Conservation (phyloP, 2,888 invertebrate genomes). For the Lycocerus yunnanus region DNA sequence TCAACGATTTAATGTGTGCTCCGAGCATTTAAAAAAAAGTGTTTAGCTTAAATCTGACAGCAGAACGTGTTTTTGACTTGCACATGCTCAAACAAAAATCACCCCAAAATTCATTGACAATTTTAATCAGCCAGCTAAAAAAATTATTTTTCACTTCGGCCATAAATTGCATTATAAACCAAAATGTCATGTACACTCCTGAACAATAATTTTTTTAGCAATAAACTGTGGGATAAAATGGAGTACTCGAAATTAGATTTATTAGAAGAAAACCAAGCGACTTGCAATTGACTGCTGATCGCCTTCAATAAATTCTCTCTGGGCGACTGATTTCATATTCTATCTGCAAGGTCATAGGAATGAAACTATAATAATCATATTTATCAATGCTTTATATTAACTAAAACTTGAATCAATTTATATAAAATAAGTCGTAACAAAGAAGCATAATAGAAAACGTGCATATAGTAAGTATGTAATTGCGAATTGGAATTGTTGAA, state of each 20-base stretch:
- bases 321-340: neutral
- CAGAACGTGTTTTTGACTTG: too few relatives aligned
- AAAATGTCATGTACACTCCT: neutral
- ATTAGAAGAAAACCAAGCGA: neutral
- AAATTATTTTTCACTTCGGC: neutral
- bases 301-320: neutral
- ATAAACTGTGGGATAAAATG: neutral
- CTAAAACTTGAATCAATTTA: neutral
- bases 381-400: neutral
- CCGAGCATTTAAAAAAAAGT: neutral
- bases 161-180: neutral
- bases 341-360: neutral
- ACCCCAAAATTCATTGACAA: neutral
- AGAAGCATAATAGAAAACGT: too few relatives aligned
- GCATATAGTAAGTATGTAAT: too few relatives aligned
- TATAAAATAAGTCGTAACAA: too few relatives aligned
- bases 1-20: too few relatives aligned
- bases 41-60: neutral
- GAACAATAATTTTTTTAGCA: neutral
- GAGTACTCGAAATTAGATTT: neutral
- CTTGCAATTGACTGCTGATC: neutral
- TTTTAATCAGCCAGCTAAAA: neutral
- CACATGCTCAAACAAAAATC: neutral
- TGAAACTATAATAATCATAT: neutral
- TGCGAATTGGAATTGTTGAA: too few relatives aligned